phyloP scores from a whole-genome alignment of 1,140 invertebrate genomes.

The Musca vetustissima region DNA sequence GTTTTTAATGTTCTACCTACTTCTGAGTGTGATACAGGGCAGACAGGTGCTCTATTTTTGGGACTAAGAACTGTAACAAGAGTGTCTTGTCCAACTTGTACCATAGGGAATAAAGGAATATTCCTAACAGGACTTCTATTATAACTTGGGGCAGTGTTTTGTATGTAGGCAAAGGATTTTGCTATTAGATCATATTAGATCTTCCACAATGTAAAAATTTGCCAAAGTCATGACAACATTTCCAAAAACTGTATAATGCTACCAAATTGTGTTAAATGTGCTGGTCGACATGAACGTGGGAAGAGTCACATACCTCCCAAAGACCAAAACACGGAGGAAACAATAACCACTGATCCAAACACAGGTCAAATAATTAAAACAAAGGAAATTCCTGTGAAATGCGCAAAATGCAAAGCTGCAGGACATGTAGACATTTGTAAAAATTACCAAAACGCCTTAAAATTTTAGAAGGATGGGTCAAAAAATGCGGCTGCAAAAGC shows the following conservation, averaged over 20 bases:
- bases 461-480: too few relatives aligned
- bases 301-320: background rate
- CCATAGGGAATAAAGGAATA: too few relatives aligned
- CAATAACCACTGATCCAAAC: background rate
- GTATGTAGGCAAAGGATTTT: too few relatives aligned
- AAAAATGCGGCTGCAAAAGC: too few relatives aligned
- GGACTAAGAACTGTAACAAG: too few relatives aligned
- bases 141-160: too few relatives aligned
- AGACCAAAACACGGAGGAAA: background rate
- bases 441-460: background rate
- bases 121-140: too few relatives aligned
- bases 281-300: background rate
- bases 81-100: too few relatives aligned
- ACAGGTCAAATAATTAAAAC: background rate
- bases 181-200: too few relatives aligned
- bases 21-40: too few relatives aligned
- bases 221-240: background rate
- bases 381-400: background rate
- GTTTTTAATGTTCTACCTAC: too few relatives aligned
- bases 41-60: too few relatives aligned
- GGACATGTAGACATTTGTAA: background rate
- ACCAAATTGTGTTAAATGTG: constrained; percentile 9
- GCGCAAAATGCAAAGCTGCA: background rate
- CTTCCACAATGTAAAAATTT: background rate
- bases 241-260: background rate